These are phyloP conservation scores for Paramuricea clavata DNA, from an alignment of 92 coral and sea anemone species.

Conservation along the genomic window DNA sequence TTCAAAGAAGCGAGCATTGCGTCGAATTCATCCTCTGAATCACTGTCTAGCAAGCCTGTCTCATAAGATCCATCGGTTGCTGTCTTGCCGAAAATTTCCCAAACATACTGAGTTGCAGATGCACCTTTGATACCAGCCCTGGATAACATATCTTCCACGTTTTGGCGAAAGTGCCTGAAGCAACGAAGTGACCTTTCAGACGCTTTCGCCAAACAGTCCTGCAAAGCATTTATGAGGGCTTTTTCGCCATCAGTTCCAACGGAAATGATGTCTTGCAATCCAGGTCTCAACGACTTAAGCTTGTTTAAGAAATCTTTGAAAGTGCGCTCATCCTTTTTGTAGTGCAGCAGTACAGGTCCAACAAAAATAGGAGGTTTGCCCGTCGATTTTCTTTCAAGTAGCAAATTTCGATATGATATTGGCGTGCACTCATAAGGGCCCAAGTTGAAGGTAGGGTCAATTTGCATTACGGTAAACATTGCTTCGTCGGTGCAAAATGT, in stretches of 20 bases:
- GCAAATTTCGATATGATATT: slow-evolving; percentile 47
- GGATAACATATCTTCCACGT: slow-evolving; percentile 19
- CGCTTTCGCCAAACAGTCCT: slow-evolving; percentile 45
- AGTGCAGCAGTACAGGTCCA: slow-evolving; percentile 54
- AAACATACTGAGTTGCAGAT: slow-evolving; percentile 19
- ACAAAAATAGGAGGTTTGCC: slow-evolving; percentile 46
- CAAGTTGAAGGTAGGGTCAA: slow-evolving; percentile 59
- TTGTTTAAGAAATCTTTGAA: slow-evolving; percentile 33
- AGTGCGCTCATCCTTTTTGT: slow-evolving; percentile 33
- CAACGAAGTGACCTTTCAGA: slow-evolving; percentile 29
- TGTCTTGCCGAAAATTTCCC: slow-evolving; percentile 49
- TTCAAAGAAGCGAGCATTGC: slow-evolving; percentile 45
- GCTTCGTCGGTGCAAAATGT: slow-evolving; percentile 45
- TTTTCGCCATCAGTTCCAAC: slow-evolving; percentile 41
- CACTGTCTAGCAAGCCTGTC: slow-evolving; percentile 49
- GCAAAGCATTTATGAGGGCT: slow-evolving; percentile 26
- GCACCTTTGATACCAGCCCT: slow-evolving; percentile 39
- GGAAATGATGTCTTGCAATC: slow-evolving; percentile 34
- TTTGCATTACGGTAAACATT: slow-evolving; percentile 50
- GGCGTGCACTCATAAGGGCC: slow-evolving; percentile 68
- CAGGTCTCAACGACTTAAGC: slow-evolving; percentile 37
- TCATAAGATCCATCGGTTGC: slow-evolving; percentile 41
- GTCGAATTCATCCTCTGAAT: slow-evolving; percentile 41
- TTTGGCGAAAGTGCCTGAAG: slow-evolving; percentile 37
- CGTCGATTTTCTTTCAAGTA: slow-evolving; percentile 34